Base-by-base conservation (phyloP, 2,113 vertebrate species). In the Falco punctatus region DNA sequence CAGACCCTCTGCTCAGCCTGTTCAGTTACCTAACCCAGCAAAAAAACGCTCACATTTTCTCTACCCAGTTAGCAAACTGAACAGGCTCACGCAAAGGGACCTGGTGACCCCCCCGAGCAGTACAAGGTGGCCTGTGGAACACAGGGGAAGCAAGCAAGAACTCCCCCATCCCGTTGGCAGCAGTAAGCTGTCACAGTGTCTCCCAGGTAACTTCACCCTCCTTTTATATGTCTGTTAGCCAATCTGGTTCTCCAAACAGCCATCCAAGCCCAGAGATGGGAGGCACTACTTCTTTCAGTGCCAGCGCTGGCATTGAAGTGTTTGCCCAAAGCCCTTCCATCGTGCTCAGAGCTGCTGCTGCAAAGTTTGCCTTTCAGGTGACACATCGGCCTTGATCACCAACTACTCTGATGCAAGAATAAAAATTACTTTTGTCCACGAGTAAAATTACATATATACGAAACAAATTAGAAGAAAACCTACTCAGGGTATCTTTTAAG, bases 291-390 rank as follows among this genome's bases (percentile, higher is more conserved):
- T 46, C 84, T 74, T 51, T 40, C 69, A 20, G 46, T 7, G 11
- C 0, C 24, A 88, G 71, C 20, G 28, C 59, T 71, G 46, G 27
- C 55, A 70, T 22, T 14, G 2, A 78, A 87, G 42, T 12, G 35
- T 20, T n/a, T 23, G n/a, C 73, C 57, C 21, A 35, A 71, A 94
- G 71, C 40, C 32, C 57, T 88, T 52, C 51, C 26, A 28, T 12
- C 11, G 4, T 33, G 30, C 57, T n/a, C 65, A 17, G 13, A 52
- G 57, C 85, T 67, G 52, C 67, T 28, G 51, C 83, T 65, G 77
- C n/a, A 11, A 91, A 96, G 85, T 97, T 93, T 48, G 35, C 71
- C 46, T 86, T 77, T 61, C 71, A 88, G 80, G 88, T 62, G 71
- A 86, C 71, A 38, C 64, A 70, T 8, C 75, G 46, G 55, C 54